phyloP scores from a whole-genome alignment of 2,888 invertebrate genomes.

The Phaedon cochleariae region DNA sequence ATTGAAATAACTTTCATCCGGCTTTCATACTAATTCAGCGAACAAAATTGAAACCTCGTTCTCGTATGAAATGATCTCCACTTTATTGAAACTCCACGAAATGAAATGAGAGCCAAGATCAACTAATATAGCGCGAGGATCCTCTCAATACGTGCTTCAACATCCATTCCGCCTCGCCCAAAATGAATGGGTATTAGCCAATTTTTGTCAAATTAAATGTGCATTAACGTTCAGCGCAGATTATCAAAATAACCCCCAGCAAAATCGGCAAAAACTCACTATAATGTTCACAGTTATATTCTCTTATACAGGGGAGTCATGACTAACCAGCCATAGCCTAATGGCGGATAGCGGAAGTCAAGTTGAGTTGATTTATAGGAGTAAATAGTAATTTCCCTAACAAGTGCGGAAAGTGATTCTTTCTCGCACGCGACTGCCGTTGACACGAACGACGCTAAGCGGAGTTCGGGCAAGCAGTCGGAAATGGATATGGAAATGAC shows the following conservation, averaged over 20 bases:
- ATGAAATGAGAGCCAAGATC: constrained; percentile 52
- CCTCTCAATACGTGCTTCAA: constrained; percentile 22
- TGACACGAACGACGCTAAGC: too few species aligned
- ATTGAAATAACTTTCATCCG: background rate
- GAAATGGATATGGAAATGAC: too few species aligned
- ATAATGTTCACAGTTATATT: too few species aligned
- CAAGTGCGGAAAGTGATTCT: too few species aligned
- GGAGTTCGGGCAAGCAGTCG: too few species aligned
- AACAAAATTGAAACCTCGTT: constrained; percentile 27
- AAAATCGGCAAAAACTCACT: too few species aligned
- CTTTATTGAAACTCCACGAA: constrained; percentile 50
- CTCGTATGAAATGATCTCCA: constrained; percentile 46
- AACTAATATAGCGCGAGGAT: constrained; percentile 55
- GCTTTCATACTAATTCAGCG: constrained; percentile 3
- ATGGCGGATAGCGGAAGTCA: too few species aligned
- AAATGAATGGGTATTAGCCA: constrained; percentile 61
- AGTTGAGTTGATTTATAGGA: too few species aligned
- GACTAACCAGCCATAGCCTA: too few species aligned
- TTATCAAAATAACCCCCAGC: background rate
- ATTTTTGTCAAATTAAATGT: constrained; percentile 58
- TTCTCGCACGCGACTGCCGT: too few species aligned
- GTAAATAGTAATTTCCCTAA: too few species aligned
- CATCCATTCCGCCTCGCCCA: constrained; percentile 46
- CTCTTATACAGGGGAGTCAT: too few species aligned
- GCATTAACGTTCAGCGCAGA: background rate